These are phyloP conservation scores for Meta bourneti DNA, from an alignment of 2,888 invertebrate genomes.

Conservation along the genomic window DNA sequence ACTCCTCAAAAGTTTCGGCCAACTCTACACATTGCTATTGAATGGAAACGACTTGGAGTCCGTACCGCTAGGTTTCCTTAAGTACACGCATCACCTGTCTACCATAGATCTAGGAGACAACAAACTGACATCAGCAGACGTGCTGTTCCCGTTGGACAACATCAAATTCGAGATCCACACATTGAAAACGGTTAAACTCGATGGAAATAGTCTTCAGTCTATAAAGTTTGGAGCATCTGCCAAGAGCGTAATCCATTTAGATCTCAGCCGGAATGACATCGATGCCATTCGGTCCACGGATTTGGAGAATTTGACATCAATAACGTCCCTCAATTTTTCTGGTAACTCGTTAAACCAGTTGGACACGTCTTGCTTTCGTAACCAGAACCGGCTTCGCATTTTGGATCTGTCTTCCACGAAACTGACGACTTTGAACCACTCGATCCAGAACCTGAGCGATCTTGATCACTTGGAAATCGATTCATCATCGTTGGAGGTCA, in stretches of 20 bases:
- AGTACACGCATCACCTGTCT: neutral
- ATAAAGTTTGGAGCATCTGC: neutral
- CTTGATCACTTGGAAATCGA: neutral
- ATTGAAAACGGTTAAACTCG: neutral
- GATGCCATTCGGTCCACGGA: neutral
- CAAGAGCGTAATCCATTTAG: slow-evolving; percentile 21
- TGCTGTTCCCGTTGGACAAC: slow-evolving; percentile 7
- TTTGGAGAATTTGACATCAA: slow-evolving; percentile 5
- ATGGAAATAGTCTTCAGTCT: slow-evolving; percentile 13
- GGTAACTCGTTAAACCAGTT: neutral
- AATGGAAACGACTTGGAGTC: slow-evolving; percentile 8
- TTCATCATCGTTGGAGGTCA: neutral
- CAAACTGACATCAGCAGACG: neutral
- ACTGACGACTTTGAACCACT: neutral
- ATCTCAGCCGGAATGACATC: slow-evolving; percentile 23
- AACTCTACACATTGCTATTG: neutral
- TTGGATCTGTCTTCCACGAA: slow-evolving; percentile 14
- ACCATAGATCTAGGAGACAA: neutral
- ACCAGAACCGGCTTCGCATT: neutral
- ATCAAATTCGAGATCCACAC: neutral
- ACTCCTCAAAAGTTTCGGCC: neutral
- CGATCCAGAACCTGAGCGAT: neutral
- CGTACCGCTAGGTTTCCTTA: neutral
- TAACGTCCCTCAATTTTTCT: slow-evolving; percentile 1
- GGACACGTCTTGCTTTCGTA: neutral